Conservation (phyloP, 92 coral and sea anemone genomes). For the Epizoanthus stellaris region DNA sequence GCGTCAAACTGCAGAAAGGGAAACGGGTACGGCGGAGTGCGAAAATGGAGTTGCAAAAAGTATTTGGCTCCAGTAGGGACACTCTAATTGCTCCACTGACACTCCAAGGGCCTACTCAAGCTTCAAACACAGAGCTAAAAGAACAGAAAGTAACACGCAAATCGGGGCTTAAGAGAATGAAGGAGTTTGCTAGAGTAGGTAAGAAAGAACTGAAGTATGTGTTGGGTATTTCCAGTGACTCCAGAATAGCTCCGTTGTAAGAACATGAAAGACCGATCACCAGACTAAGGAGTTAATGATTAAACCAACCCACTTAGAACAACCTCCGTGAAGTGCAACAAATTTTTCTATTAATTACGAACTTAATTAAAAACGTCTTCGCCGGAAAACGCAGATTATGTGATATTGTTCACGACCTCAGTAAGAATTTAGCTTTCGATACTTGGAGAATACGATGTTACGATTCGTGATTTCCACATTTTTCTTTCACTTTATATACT, state of each 20-base stretch:
- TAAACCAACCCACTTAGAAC: too few species aligned
- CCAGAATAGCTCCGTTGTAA: background rate
- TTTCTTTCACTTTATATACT: too few species aligned
- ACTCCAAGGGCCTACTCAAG: background rate
- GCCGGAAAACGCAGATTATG: too few species aligned
- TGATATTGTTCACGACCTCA: too few species aligned
- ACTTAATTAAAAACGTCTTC: too few species aligned
- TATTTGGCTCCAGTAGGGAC: conserved; percentile 17
- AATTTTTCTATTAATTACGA: too few species aligned
- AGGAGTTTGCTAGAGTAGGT: conserved; percentile 15
- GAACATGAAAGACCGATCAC: too few species aligned
- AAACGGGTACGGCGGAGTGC: background rate
- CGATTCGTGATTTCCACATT: too few species aligned
- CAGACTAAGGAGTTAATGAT: too few species aligned
- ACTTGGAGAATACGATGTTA: too few species aligned
- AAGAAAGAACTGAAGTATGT: conserved; percentile 12
- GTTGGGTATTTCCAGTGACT: background rate
- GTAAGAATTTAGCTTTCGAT: too few species aligned
- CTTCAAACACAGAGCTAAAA: background rate
- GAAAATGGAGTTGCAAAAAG: conserved; percentile 15
- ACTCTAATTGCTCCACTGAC: conserved; percentile 1
- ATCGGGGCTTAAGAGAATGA: conserved; percentile 5
- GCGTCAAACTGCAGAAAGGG: background rate
- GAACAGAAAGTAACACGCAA: background rate
- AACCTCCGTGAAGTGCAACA: too few species aligned